Evolutionary conservation across 2,797 vertebrate genomes (phyloP).

Genomic region (Apogon hyalosoma): DNA sequence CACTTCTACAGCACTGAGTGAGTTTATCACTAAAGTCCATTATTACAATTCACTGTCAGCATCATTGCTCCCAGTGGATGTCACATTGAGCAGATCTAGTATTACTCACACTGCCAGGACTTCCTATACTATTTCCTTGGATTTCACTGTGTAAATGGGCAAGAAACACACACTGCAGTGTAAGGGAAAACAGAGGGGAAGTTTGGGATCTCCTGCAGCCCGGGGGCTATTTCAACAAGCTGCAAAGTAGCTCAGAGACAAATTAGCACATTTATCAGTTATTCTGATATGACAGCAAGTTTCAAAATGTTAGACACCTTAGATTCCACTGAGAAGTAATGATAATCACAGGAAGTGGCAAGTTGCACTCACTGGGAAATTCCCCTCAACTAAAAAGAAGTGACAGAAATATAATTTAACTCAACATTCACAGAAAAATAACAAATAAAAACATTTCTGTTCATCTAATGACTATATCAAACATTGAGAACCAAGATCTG

Average conservation of each 20-base stretch:
- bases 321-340: neutral
- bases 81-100: conserved; percentile 56
- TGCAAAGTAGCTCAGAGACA: conserved; percentile 25
- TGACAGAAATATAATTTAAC: neutral
- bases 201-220: conserved; percentile 53
- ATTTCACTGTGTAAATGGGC: conserved; percentile 45
- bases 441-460: too few species aligned
- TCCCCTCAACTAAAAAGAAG: neutral
- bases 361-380: neutral
- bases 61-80: conserved; percentile 77
- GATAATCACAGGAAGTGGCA: neutral
- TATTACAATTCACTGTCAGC: conserved; percentile 58
- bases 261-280: neutral
- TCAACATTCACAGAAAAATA: neutral
- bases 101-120: conserved; percentile 66
- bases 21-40: conserved; percentile 55
- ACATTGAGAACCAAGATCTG: too few species aligned
- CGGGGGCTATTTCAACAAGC: conserved; percentile 52
- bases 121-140: conserved; percentile 78
- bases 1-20: conserved; percentile 14
- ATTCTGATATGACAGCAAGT: neutral
- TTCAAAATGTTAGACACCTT: neutral
- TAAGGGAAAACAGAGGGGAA: conserved; percentile 51
- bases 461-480: too few species aligned
- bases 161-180: conserved; percentile 22